Conservation (phyloP, 2,797 vertebrate species). For the Leptoclinus maculatus region DNA sequence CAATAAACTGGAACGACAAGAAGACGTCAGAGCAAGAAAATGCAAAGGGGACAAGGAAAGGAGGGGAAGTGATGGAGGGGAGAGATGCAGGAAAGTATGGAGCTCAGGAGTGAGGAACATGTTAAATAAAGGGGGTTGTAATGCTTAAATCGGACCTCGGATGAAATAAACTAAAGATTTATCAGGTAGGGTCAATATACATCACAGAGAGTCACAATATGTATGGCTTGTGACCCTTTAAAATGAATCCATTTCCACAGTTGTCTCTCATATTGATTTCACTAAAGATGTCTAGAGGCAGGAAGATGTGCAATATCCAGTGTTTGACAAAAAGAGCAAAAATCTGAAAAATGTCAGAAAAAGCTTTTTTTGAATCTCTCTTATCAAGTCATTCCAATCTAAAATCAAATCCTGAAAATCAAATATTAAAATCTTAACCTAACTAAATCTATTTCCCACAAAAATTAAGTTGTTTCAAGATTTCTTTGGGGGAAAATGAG, state of each 20-base stretch:
- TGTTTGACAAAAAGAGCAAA: not conserved
- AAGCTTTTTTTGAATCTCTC: too few relatives aligned
- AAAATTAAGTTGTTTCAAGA: not conserved
- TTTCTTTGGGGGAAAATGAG: not conserved
- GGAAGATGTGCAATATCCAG: not conserved
- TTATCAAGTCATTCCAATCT: too few relatives aligned
- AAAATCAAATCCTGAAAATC: not conserved
- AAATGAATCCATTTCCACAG: not conserved
- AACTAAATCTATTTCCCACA: not conserved
- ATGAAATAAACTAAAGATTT: not conserved
- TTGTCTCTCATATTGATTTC: not conserved
- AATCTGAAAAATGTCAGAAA: not conserved
- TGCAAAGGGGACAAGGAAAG: not conserved
- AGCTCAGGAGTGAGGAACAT: not conserved
- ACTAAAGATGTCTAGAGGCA: not conserved
- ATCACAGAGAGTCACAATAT: not conserved
- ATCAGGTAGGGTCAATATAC: not conserved
- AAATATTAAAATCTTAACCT: not conserved
- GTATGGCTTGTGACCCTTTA: not conserved
- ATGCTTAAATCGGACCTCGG: not conserved
- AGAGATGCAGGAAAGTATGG: not conserved
- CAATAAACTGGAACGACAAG: conserved; percentile 31
- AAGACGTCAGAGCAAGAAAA: conserved; percentile 2
- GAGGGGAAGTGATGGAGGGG: not conserved
- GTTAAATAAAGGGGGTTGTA: not conserved